Evolutionary conservation across 1,140 invertebrate genomes (phyloP).

Genomic region (Zaprionus capensis): DNA sequence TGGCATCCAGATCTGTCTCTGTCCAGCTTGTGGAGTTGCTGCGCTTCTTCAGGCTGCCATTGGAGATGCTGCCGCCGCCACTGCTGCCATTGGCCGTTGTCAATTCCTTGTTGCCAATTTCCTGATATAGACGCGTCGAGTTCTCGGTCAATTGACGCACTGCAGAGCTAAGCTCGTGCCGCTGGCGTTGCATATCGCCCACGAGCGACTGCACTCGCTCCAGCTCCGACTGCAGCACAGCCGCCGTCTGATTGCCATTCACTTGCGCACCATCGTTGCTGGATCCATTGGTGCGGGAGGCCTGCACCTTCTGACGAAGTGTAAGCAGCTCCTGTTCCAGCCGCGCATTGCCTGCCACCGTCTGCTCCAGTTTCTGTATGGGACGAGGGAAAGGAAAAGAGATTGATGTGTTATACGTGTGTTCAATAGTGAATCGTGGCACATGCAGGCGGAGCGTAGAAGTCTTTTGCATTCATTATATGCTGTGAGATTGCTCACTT

Average conservation of each 20-base stretch:
- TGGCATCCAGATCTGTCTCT: conserved; percentile 95
- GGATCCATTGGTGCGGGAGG: conserved; percentile 84
- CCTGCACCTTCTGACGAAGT: conserved; percentile 92
- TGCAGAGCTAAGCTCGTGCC: conserved; percentile 92
- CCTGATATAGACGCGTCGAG: conserved; percentile 85
- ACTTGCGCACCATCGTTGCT: conserved; percentile 60
- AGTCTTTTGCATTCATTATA: conserved; percentile 69
- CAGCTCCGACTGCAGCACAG: conserved; percentile 91
- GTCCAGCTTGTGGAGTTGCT: conserved; percentile 88
- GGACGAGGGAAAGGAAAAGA: conserved; percentile 7
- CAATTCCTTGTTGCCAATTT: conserved; percentile 82
- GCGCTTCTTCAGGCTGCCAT: conserved; percentile 84
- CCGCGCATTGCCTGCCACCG: conserved; percentile 93
- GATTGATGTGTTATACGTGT: conserved; percentile 6
- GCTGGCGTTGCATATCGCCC: conserved; percentile 92
- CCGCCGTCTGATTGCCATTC: conserved; percentile 86
- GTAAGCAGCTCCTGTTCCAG: conserved; percentile 94
- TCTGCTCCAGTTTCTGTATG: conserved; percentile 93
- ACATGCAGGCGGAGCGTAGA: conserved; percentile 65
- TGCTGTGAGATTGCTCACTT: background rate
- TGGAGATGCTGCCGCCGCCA: conserved; percentile 37
- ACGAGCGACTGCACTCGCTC: conserved; percentile 92
- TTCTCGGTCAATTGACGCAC: conserved; percentile 92
- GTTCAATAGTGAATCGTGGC: conserved; percentile 20
- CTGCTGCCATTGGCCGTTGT: conserved; percentile 38